Percentiles rank a stretch among this genome's conserved stretches.
Conservation (phyloP, 1,140 invertebrate species). For the Microplitis demolitor region DNA sequence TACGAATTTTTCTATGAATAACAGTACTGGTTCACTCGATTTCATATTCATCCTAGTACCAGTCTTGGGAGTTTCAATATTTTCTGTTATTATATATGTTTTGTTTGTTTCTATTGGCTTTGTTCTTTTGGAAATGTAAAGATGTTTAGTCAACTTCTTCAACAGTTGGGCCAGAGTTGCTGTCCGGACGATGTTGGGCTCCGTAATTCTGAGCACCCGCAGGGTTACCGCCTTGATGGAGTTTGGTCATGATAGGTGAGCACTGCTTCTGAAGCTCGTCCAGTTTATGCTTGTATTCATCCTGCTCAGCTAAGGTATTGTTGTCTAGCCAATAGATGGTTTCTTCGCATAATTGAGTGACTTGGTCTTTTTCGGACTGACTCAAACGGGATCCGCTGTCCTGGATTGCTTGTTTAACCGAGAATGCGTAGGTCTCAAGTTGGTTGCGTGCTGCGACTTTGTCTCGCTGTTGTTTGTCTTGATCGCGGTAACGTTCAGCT, state of each 20-base stretch:
- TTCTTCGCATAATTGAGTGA: conserved; percentile 56
- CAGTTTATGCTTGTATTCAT: neutral
- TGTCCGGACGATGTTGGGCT: conserved; percentile 30
- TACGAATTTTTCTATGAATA: too few species aligned
- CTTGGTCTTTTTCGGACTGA: conserved; percentile 48
- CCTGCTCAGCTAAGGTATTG: conserved; percentile 66
- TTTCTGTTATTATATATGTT: neutral
- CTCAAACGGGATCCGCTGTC: conserved; percentile 47
- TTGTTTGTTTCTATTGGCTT: neutral
- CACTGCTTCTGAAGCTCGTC: neutral
- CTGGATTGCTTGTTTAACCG: conserved; percentile 66
- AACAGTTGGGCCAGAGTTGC: conserved; percentile 62
- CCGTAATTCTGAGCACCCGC: conserved; percentile 31
- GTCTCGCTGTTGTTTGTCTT: conserved; percentile 65
- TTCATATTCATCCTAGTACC: neutral
- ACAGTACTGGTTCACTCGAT: neutral
- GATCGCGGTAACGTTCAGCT: conserved; percentile 68
- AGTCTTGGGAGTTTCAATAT: neutral
- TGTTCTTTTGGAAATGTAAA: neutral
- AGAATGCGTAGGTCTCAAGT: conserved; percentile 75
- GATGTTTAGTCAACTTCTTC: conserved; percentile 68
- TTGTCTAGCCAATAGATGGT: conserved; percentile 65
- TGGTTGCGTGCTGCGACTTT: conserved; percentile 70
- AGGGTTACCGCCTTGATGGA: neutral
- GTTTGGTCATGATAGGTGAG: conserved; percentile 9